These are phyloP conservation scores for Siniperca obscura DNA, from an alignment of 2,797 vertebrate species.

Conservation along the genomic window DNA sequence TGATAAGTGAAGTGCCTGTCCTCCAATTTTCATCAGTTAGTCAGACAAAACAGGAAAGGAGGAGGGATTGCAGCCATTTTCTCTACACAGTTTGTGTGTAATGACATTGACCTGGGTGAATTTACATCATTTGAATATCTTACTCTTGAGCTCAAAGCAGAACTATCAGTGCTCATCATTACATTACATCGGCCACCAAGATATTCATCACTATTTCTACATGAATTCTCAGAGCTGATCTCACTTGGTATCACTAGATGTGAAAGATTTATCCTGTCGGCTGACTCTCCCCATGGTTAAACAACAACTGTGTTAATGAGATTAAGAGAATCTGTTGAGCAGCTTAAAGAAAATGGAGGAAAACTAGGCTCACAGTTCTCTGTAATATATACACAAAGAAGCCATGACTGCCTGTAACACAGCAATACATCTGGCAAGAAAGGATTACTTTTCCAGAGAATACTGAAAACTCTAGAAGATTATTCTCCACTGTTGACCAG, in stretches of 20 bases:
- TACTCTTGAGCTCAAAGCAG: neutral
- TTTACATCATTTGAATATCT: no score
- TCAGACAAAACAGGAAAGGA: neutral
- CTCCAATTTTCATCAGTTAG: neutral
- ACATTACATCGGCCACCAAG: neutral
- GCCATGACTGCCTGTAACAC: no score
- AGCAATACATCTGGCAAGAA: neutral
- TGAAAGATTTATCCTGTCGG: no score
- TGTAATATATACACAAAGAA: neutral
- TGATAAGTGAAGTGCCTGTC: neutral
- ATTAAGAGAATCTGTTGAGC: no score
- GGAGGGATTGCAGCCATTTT: neutral
- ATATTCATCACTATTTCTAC: neutral
- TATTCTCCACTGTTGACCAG: neutral
- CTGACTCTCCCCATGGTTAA: no score
- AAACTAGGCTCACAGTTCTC: neutral
- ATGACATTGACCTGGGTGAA: no score
- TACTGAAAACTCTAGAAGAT: neutral
- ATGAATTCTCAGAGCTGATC: slow-evolving; percentile 6
- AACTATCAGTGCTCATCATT: neutral
- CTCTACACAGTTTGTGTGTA: neutral
- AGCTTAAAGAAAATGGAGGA: no score
- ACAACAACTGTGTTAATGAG: no score
- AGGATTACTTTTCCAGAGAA: neutral
- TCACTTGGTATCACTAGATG: neutral